phyloP scores from a whole-genome alignment of 2,797 vertebrate genomes.

The Enoplosus armatus region DNA sequence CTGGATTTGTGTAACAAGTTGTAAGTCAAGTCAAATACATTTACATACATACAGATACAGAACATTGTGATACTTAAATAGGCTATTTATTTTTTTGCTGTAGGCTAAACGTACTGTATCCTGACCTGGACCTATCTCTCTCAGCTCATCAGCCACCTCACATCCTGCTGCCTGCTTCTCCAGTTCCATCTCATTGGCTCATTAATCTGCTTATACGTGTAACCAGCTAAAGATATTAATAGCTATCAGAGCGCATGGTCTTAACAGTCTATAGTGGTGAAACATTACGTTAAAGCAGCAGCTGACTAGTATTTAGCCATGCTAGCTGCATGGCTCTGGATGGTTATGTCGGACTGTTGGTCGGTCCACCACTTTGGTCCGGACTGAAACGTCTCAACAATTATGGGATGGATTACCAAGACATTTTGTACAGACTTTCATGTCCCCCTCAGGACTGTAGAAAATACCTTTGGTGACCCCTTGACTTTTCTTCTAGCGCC shows the following conservation, averaged over 20 bases:
- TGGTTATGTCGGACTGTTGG: not conserved
- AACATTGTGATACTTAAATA: not conserved
- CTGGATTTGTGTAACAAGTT: not conserved
- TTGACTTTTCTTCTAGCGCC: not conserved
- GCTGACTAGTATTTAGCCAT: not conserved
- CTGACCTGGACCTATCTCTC: not conserved
- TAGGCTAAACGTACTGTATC: not conserved
- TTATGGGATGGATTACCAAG: not conserved
- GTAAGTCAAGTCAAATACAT: not conserved
- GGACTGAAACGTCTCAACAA: not conserved
- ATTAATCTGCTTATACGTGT: slow-evolving; percentile 31
- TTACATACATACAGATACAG: not conserved
- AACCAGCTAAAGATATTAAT: slow-evolving; percentile 26
- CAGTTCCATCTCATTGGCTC: not conserved
- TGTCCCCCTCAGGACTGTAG: not conserved
- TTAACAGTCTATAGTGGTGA: not conserved
- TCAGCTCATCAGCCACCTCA: slow-evolving; percentile 6
- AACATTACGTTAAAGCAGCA: not conserved
- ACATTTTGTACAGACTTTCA: not conserved
- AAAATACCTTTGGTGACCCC: not conserved
- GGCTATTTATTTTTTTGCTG: not conserved
- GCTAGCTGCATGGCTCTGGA: not conserved
- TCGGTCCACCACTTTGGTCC: not conserved
- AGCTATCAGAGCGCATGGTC: not conserved
- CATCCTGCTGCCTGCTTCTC: slow-evolving; percentile 4